A percentile compares a stretch with the other conserved stretches of the same genome.
These are phyloP conservation scores for Polydrusus tereticollis DNA, from an alignment of 2,888 invertebrate genomes.

Conservation along the genomic window DNA sequence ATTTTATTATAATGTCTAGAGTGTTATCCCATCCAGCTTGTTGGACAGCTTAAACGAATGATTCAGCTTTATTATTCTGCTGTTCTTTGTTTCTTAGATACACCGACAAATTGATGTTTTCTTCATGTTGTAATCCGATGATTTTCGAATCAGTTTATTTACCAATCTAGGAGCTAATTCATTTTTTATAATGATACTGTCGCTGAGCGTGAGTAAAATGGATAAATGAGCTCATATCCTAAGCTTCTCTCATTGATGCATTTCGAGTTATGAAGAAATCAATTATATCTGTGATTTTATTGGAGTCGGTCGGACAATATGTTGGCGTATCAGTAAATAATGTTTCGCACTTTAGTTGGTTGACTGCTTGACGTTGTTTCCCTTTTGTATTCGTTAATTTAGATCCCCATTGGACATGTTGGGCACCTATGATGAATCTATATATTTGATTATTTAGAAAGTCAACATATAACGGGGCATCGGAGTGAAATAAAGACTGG, in stretches of 20 bases:
- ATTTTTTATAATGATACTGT: conserved; percentile 18
- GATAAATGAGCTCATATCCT: conserved; percentile 37
- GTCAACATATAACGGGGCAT: too few species aligned
- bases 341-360: conserved; percentile 5
- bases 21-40: too few species aligned
- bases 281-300: too few species aligned
- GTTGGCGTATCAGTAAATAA: neutral
- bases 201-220: conserved; percentile 16
- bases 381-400: neutral
- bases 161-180: conserved; percentile 1
- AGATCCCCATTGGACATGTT: neutral
- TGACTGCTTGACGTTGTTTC: conserved; percentile 11
- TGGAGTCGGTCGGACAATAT: neutral
- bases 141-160: conserved; percentile 1
- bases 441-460: too few species aligned
- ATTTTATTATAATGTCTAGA: too few species aligned
- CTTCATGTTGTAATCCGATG: conserved; percentile 5
- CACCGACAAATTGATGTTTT: neutral
- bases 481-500: too few species aligned
- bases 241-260: conserved; percentile 39
- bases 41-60: neutral
- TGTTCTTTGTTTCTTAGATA: neutral
- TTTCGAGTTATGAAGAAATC: too few species aligned
- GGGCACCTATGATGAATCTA: neutral
- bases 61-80: neutral